Evolutionary conservation across 2,113 vertebrate species (phyloP).

Genomic region (Microcebus tavaratra): DNA sequence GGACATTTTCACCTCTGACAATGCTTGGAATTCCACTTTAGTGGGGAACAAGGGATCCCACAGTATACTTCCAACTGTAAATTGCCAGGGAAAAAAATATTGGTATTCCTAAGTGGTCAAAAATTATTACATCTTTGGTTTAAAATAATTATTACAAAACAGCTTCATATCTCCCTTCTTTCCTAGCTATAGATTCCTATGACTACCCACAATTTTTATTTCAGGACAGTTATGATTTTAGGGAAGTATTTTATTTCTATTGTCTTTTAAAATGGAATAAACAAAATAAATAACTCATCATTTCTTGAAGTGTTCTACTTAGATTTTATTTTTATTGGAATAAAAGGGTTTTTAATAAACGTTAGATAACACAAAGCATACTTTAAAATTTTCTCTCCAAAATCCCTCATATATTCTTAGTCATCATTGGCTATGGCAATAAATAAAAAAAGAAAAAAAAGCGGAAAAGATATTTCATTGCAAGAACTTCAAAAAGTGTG

Average conservation of each 20-base stretch:
- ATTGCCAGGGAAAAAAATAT: neutral
- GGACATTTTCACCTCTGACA: neutral
- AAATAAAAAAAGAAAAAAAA: neutral
- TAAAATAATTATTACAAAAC: neutral
- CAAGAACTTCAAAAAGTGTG: neutral
- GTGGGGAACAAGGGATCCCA: neutral
- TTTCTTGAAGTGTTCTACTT: neutral
- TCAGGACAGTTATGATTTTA: neutral
- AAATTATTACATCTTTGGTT: neutral
- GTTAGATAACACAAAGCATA: neutral
- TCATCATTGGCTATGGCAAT: neutral
- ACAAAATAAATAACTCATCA: neutral
- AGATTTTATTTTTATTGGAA: slow-evolving; percentile 22
- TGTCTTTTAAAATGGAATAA: neutral
- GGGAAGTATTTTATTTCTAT: neutral
- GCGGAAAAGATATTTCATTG: neutral
- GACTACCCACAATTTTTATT: neutral
- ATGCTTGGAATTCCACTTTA: neutral
- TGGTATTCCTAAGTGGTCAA: neutral
- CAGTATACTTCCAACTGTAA: neutral
- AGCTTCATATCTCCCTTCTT: neutral
- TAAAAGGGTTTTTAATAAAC: neutral
- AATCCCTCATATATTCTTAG: neutral
- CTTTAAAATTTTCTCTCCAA: neutral
- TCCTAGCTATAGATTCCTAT: neutral